Conservation (phyloP, 2,888 invertebrate species). For the Ernsta delagoae region DNA sequence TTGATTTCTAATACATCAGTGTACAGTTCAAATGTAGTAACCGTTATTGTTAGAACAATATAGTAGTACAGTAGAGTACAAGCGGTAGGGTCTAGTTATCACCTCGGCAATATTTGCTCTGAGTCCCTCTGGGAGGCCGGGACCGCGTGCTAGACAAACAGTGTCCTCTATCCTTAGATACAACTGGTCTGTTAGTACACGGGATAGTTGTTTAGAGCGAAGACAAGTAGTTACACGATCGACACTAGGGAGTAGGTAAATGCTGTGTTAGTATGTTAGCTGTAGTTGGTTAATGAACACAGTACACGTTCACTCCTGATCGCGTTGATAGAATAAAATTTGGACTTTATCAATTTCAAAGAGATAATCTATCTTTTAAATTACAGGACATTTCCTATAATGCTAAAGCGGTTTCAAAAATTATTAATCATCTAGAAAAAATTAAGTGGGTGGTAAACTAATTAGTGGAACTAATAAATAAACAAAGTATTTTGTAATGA, state of each 20-base stretch:
- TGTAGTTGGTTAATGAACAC: not conserved
- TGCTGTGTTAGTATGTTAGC: not conserved
- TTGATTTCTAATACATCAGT: not conserved
- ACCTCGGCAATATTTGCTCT: conserved; percentile 72
- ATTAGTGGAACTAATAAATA: not conserved
- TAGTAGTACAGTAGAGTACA: not conserved
- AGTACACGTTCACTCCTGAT: not conserved
- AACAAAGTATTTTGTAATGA: conserved; percentile 43
- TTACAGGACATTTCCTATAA: too few relatives aligned
- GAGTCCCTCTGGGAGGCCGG: conserved; percentile 48
- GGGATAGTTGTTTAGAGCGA: conserved; percentile 53
- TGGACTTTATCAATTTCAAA: too few relatives aligned
- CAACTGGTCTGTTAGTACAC: conserved; percentile 51
- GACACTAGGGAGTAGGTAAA: not conserved
- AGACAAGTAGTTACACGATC: not conserved
- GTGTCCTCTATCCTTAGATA: conserved; percentile 67
- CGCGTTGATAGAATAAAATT: not conserved
- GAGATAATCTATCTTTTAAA: too few relatives aligned
- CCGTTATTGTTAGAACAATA: not conserved
- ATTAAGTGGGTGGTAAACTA: too few relatives aligned
- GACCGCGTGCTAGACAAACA: conserved; percentile 59
- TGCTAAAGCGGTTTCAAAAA: too few relatives aligned
- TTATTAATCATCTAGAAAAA: too few relatives aligned
- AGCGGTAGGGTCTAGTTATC: conserved; percentile 66
- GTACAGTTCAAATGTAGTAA: not conserved